phyloP scores from a whole-genome alignment of 2,113 vertebrate genomes.

The Megaleporinus macrocephalus region DNA sequence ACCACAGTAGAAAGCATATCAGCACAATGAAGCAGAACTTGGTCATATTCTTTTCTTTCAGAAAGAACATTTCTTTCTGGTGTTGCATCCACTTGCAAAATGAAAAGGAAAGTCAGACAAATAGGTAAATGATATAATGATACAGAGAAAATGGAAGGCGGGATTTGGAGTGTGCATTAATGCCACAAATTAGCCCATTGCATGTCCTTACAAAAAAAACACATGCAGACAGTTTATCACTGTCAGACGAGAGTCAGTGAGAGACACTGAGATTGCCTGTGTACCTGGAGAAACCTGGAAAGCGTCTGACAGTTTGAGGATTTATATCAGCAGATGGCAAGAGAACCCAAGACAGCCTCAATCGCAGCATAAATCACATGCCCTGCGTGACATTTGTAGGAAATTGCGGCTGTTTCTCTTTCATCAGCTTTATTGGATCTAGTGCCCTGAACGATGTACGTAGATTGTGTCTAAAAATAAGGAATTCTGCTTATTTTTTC shows the following conservation, averaged over 20 bases:
- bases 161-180: no score
- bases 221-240: neutral
- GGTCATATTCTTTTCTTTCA: no score
- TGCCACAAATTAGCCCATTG: no score
- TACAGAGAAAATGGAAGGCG: no score
- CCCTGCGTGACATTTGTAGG: constrained; percentile 37
- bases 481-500: no score
- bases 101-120: no score
- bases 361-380: constrained; percentile 17
- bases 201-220: no score
- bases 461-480: neutral
- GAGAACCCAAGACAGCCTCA: constrained; percentile 17
- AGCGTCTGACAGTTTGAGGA: constrained; percentile 16
- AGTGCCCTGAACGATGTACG: neutral
- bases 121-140: no score
- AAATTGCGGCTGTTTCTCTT: neutral
- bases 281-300: constrained; percentile 12
- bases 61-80: no score
- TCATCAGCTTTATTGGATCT: constrained; percentile 28
- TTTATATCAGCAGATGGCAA: constrained; percentile 40
- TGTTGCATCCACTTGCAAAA: no score
- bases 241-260: neutral
- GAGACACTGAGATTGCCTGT: neutral
- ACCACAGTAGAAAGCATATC: no score
- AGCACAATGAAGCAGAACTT: no score